Evolutionary conservation across 2,797 vertebrate genomes (phyloP).

Genomic region (Numenius phaeopus): DNA sequence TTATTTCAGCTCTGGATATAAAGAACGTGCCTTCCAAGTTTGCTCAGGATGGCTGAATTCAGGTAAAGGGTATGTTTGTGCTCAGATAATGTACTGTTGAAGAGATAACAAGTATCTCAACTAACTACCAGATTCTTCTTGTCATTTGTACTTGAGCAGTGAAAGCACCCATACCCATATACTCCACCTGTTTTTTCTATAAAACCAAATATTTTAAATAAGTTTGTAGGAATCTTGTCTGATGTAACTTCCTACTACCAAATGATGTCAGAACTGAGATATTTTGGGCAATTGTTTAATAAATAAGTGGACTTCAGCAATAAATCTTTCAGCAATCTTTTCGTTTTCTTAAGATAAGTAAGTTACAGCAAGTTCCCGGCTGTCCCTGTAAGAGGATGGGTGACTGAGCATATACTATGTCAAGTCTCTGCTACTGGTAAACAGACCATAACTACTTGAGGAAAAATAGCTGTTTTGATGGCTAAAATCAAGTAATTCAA

Average conservation of each 20-base stretch:
- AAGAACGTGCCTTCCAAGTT: background rate
- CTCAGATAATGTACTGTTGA: background rate
- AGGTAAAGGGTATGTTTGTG: background rate
- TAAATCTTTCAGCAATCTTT: background rate
- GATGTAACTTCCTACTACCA: background rate
- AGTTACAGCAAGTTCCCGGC: background rate
- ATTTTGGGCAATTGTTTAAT: background rate
- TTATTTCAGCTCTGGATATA: background rate
- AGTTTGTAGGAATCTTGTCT: background rate
- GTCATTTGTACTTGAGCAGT: background rate
- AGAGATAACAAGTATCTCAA: background rate
- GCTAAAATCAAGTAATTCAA: background rate
- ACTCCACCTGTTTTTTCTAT: background rate
- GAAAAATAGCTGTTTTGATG: background rate
- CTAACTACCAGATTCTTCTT: background rate
- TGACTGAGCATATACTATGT: background rate
- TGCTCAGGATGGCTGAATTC: background rate
- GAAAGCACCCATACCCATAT: background rate
- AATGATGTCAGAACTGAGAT: background rate
- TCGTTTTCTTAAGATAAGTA: background rate
- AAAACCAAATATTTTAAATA: background rate
- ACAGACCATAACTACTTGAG: background rate
- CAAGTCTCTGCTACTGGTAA: conserved; percentile 15
- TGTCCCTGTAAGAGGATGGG: background rate
- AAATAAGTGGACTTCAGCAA: background rate